Conservation (phyloP, 1,140 invertebrate genomes). For the Drosophila quadrilineata region DNA sequence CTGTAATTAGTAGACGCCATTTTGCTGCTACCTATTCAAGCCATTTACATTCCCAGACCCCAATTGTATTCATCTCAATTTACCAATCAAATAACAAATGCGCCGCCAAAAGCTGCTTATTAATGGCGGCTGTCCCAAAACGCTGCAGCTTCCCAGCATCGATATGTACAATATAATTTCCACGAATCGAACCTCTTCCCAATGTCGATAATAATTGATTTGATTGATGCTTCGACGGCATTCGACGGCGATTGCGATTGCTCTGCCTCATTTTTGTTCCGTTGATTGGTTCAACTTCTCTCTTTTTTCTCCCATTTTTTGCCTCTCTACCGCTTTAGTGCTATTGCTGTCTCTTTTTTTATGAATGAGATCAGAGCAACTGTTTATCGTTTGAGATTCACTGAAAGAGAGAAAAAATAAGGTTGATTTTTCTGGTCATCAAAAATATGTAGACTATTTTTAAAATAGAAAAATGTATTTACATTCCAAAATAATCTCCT, state of each 20-base stretch:
- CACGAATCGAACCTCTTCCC: slow-evolving; percentile 62
- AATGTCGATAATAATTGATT: slow-evolving; percentile 80
- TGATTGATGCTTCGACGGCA: slow-evolving; percentile 79
- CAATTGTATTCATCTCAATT: slow-evolving; percentile 72
- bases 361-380: background rate
- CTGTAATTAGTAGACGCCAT: too few species aligned
- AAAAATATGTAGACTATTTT: too few species aligned
- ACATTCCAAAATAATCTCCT: too few species aligned
- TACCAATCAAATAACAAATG: slow-evolving; percentile 79
- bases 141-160: slow-evolving; percentile 9
- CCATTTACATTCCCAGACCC: slow-evolving; percentile 56
- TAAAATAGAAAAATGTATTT: too few species aligned
- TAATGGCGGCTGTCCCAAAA: slow-evolving; percentile 65
- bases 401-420: too few species aligned
- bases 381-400: too few species aligned
- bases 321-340: slow-evolving; percentile 8
- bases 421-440: too few species aligned
- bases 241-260: slow-evolving; percentile 44
- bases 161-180: slow-evolving; percentile 50
- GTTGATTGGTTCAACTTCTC: slow-evolving; percentile 55
- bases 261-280: slow-evolving; percentile 36
- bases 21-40: slow-evolving; percentile 68
- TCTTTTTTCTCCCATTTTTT: background rate
- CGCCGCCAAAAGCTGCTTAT: slow-evolving; percentile 73
- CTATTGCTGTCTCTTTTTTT: background rate